Percentiles rank a stretch among this genome's conserved stretches.
These are phyloP conservation scores for Suricata suricatta DNA, from an alignment of 2,113 vertebrate genomes.

Conservation along the genomic window DNA sequence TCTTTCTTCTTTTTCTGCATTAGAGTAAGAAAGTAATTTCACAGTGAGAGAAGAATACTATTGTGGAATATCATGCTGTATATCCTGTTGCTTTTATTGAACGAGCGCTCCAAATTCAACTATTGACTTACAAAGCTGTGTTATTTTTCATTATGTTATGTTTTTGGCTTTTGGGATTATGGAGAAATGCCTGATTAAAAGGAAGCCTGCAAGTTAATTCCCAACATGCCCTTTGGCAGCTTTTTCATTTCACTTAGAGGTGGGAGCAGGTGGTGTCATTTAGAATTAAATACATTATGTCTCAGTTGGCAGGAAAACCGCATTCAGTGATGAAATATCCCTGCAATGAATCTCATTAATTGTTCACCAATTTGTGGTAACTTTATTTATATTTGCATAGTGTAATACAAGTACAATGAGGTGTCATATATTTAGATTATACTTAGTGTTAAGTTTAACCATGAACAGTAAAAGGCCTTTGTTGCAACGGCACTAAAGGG, in stretches of 20 bases:
- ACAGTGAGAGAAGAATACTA: not conserved
- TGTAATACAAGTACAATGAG: conserved; percentile 63
- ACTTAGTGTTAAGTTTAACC: conserved; percentile 15
- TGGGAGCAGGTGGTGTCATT: conserved; percentile 86
- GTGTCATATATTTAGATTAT: conserved; percentile 11
- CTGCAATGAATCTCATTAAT: conserved; percentile 80
- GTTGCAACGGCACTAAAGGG: not conserved
- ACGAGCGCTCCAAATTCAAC: conserved; percentile 62
- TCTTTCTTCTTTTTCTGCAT: not conserved
- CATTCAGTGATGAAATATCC: conserved; percentile 75
- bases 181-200: conserved; percentile 78
- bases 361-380: conserved; percentile 77
- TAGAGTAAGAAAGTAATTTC: conserved; percentile 38
- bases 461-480: conserved; percentile 15
- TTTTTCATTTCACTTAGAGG: conserved; percentile 83
- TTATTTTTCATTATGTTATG: conserved; percentile 69
- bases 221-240: conserved; percentile 81
- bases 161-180: conserved; percentile 65
- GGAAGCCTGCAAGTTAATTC: conserved; percentile 80
- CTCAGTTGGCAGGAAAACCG: conserved; percentile 80
- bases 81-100: conserved; percentile 44
- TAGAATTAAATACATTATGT: conserved; percentile 83
- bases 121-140: conserved; percentile 42
- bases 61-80: not conserved
- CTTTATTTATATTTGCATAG: conserved; percentile 79